Conservation (phyloP, 2,113 vertebrate genomes). For the Phyllostomus discolor region DNA sequence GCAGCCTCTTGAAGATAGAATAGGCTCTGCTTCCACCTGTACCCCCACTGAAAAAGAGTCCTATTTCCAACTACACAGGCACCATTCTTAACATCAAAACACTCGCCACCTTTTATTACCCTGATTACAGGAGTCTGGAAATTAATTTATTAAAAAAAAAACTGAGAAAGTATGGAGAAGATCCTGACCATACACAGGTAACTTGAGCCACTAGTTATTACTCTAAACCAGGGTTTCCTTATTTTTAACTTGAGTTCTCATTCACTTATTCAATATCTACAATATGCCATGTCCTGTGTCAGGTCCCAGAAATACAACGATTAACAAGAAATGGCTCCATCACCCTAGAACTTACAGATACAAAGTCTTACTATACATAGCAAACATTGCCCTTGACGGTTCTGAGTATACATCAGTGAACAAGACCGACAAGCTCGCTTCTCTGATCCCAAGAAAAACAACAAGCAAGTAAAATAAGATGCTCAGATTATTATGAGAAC, state of each 20-base stretch:
- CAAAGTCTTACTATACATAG: background rate
- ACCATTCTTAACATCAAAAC: slow-evolving; percentile 1
- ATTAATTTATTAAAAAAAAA: background rate
- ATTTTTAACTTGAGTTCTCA: background rate
- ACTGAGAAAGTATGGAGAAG: background rate
- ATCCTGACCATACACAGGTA: background rate
- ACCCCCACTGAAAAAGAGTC: background rate
- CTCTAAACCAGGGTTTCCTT: background rate
- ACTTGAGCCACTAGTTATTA: background rate
- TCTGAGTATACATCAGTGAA: background rate
- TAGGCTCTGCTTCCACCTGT: background rate
- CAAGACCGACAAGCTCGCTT: background rate
- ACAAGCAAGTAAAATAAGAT: background rate
- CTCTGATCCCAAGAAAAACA: background rate
- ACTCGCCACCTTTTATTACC: background rate
- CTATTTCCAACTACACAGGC: background rate
- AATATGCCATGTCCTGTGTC: background rate
- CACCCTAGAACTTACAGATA: background rate
- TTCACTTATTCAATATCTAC: background rate
- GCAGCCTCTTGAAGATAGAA: background rate
- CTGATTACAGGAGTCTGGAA: background rate
- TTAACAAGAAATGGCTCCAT: background rate
- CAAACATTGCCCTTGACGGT: background rate
- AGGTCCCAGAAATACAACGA: background rate
- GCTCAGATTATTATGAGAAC: background rate